phyloP scores from a whole-genome alignment of 2,113 vertebrate genomes.

The Pterocles burchelli region DNA sequence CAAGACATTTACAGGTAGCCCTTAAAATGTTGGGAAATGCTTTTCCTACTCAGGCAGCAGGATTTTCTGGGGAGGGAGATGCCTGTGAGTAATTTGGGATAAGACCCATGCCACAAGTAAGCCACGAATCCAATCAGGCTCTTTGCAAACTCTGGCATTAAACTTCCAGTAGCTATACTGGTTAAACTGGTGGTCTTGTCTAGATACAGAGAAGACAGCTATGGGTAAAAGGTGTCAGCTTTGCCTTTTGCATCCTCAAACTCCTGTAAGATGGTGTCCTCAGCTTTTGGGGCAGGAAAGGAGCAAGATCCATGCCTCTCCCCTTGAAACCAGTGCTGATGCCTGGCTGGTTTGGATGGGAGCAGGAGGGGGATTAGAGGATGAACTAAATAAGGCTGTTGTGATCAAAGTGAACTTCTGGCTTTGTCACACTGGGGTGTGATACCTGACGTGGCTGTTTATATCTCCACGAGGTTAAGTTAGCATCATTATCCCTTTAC shows the following conservation, averaged over 20 bases:
- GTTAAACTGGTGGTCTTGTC: neutral
- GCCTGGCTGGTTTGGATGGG: neutral
- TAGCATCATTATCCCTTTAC: slow-evolving; percentile 47
- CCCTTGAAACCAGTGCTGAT: neutral
- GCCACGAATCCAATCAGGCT: neutral
- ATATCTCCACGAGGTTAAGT: slow-evolving; percentile 44
- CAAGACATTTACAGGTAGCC: neutral
- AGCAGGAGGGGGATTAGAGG: neutral
- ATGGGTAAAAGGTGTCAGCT: neutral
- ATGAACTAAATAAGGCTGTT: neutral
- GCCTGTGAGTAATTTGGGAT: neutral
- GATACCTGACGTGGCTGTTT: neutral
- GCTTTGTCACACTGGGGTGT: neutral
- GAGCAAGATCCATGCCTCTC: rapidly evolving
- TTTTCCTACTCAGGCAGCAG: neutral
- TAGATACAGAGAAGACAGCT: neutral
- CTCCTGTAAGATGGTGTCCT: neutral
- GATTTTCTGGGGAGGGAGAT: neutral
- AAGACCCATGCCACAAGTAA: rapidly evolving
- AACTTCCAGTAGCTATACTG: neutral
- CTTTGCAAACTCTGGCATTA: neutral
- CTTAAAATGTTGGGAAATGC: neutral
- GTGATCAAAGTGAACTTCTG: neutral
- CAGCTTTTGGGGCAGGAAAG: neutral
- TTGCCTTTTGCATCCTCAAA: neutral